These are phyloP conservation scores for Dicaeum eximium DNA, from an alignment of 2,113 vertebrate genomes.

Conservation along the genomic window DNA sequence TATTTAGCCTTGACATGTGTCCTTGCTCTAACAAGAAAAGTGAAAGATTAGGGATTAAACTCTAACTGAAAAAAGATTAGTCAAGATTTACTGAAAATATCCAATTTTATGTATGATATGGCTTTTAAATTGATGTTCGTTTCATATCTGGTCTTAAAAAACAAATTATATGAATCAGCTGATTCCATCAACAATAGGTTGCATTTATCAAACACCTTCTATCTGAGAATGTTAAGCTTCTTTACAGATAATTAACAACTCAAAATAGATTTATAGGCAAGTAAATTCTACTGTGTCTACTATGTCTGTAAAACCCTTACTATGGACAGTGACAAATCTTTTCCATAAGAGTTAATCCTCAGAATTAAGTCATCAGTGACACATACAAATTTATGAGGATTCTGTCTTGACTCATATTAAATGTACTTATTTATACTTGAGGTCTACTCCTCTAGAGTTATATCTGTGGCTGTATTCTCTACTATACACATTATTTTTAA, in stretches of 20 bases:
- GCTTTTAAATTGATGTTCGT: neutral
- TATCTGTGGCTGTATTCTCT: neutral
- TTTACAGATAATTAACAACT: neutral
- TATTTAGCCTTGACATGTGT: slow-evolving; percentile 61
- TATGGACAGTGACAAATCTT: neutral
- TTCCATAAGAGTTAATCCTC: neutral
- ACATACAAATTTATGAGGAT: neutral
- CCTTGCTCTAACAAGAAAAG: slow-evolving; percentile 56
- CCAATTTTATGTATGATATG: neutral
- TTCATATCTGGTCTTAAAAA: neutral
- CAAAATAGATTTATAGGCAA: neutral
- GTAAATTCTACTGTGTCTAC: neutral
- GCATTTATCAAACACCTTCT: neutral
- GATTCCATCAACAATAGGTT: neutral
- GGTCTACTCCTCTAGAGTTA: neutral
- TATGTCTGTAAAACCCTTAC: neutral
- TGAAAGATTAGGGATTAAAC: slow-evolving; percentile 57
- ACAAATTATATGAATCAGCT: neutral
- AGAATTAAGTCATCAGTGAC: neutral
- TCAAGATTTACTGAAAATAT: slow-evolving; percentile 10
- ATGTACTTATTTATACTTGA: neutral
- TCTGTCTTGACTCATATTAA: neutral
- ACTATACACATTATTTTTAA: neutral
- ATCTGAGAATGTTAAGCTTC: neutral
- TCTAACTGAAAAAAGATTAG: slow-evolving; percentile 13